Evolutionary conservation across 2,113 vertebrate genomes (phyloP).

Genomic region (Lucifuga dentata): DNA sequence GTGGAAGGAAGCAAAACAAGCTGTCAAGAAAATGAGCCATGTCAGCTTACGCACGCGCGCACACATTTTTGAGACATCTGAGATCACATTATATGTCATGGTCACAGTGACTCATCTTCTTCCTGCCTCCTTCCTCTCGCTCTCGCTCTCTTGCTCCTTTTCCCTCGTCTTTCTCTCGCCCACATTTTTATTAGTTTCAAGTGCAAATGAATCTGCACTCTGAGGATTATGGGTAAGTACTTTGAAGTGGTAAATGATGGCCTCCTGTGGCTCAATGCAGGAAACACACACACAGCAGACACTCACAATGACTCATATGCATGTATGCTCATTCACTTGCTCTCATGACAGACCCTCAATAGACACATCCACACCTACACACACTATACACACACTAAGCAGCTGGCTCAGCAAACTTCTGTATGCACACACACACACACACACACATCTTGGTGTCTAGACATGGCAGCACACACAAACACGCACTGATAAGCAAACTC

Average conservation of each 20-base stretch:
- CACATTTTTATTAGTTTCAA: conserved; percentile 54
- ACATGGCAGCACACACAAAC: no score
- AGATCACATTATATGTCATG: conserved; percentile 39
- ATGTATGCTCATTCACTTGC: neutral
- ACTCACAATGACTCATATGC: neutral
- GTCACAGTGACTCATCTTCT: conserved; percentile 51
- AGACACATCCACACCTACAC: neutral
- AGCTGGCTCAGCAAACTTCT: neutral
- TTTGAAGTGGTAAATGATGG: conserved; percentile 71
- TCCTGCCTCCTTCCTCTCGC: conserved; percentile 2
- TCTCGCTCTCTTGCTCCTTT: neutral
- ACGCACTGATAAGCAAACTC: no score
- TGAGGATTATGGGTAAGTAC: conserved; percentile 67
- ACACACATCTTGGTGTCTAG: no score
- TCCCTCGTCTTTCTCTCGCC: conserved; percentile 1
- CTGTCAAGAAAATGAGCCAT: conserved; percentile 58
- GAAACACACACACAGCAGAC: conserved; percentile 18
- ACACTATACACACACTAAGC: neutral
- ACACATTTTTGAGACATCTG: conserved; percentile 10
- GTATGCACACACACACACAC: neutral
- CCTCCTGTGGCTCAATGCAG: conserved; percentile 44
- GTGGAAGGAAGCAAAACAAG: conserved; percentile 51
- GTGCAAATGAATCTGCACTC: conserved; percentile 74
- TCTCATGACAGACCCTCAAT: neutral
- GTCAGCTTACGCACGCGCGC: conserved; percentile 28